Evolutionary conservation across 2,113 vertebrate species (phyloP).

Genomic region (Nicator chloris): DNA sequence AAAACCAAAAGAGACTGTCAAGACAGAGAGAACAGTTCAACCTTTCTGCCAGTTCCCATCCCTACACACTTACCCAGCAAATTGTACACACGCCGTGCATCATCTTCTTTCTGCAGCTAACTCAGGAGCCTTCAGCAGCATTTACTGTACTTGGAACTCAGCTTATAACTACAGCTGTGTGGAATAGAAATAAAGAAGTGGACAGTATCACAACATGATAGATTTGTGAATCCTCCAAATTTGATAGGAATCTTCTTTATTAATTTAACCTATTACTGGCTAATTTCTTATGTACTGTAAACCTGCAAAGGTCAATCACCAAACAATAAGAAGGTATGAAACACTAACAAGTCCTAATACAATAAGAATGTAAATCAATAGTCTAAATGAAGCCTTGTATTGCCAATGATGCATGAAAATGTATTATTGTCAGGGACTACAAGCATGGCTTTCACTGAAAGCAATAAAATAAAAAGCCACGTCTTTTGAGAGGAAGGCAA

Average conservation of each 20-base stretch:
- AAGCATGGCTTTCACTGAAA: background rate
- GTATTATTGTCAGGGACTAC: slow-evolving; percentile 17
- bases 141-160: background rate
- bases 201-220: background rate
- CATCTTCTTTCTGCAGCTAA: background rate
- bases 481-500: background rate
- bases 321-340: slow-evolving; percentile 26
- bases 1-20: slow-evolving; percentile 14
- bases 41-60: background rate
- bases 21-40: background rate
- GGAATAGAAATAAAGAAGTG: background rate
- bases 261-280: slow-evolving; percentile 21
- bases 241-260: slow-evolving; percentile 12
- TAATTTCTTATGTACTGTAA: slow-evolving; percentile 19
- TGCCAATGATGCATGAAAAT: slow-evolving; percentile 51
- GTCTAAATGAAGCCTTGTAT: slow-evolving; percentile 18
- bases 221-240: background rate
- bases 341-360: slow-evolving; percentile 30
- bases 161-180: background rate
- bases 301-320: slow-evolving; percentile 25
- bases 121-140: background rate
- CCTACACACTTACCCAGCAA: background rate
- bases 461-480: background rate
- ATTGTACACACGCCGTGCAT: accelerated
- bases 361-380: slow-evolving; percentile 53